These are phyloP conservation scores for Megastigmus dorsalis DNA, from an alignment of 2,888 invertebrate species.

Conservation along the genomic window DNA sequence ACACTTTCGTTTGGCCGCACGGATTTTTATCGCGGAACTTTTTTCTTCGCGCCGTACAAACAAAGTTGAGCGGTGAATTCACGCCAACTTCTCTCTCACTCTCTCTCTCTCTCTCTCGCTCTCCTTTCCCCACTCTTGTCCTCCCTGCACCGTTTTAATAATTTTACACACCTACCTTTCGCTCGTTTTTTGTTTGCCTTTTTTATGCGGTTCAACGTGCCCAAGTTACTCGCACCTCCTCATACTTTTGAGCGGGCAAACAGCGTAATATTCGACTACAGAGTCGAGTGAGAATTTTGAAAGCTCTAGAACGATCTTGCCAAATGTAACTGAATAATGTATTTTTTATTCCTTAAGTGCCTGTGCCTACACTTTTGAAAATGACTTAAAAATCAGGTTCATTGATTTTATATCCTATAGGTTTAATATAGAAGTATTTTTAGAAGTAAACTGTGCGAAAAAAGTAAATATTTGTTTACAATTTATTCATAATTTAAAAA, in stretches of 20 bases:
- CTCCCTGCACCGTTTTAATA: slow-evolving; percentile 8
- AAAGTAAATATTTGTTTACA: too few species aligned
- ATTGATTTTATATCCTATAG: too few species aligned
- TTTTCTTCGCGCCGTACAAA: background rate
- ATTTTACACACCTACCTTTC: background rate
- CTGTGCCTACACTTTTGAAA: too few species aligned
- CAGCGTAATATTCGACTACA: background rate
- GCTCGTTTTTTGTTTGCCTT: background rate
- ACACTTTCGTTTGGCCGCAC: background rate
- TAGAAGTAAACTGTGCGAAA: too few species aligned
- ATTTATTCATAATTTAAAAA: too few species aligned
- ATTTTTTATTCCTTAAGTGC: too few species aligned
- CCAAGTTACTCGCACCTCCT: background rate
- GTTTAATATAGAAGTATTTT: too few species aligned
- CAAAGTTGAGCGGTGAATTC: background rate
- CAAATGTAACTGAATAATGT: too few species aligned
- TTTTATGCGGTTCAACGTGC: background rate
- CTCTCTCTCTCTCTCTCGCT: too few species aligned
- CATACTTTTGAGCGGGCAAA: slow-evolving; percentile 11
- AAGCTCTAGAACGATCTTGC: too few species aligned
- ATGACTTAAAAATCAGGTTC: too few species aligned
- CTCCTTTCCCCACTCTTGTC: too few species aligned
- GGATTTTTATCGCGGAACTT: background rate
- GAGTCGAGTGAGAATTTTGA: background rate
- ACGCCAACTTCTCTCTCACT: slow-evolving; percentile 1